phyloP scores from a whole-genome alignment of 2,113 vertebrate species.

The Pitta sordida region DNA sequence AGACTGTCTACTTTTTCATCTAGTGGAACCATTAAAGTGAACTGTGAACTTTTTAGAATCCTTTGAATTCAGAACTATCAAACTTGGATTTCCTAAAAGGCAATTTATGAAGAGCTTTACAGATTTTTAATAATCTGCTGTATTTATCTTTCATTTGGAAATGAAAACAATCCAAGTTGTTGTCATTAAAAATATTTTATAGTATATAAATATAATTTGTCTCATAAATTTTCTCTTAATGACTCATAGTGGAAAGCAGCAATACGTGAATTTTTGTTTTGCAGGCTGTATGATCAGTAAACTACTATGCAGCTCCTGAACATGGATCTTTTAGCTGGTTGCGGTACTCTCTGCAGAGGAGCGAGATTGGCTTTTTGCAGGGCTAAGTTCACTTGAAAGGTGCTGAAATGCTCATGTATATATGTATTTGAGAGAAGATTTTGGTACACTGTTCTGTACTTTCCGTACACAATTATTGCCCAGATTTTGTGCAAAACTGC shows the following conservation, averaged over 20 bases:
- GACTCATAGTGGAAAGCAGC: neutral
- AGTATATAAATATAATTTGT: neutral
- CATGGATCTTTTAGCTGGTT: neutral
- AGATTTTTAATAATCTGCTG: slow-evolving; percentile 19
- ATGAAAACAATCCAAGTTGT: neutral
- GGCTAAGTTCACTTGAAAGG: neutral
- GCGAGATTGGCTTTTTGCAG: neutral
- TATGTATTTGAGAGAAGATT: neutral
- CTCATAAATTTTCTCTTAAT: neutral
- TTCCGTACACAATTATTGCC: neutral
- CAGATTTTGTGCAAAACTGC: neutral
- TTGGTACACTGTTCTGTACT: neutral
- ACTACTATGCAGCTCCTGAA: neutral
- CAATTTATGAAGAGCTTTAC: slow-evolving; percentile 1
- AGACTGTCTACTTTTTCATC: slow-evolving; percentile 39
- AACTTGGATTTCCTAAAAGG: slow-evolving; percentile 13
- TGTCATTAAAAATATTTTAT: neutral
- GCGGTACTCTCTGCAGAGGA: neutral
- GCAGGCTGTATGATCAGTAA: neutral
- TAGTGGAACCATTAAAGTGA: neutral
- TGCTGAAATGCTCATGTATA: neutral
- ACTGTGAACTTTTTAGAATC: slow-evolving; percentile 2
- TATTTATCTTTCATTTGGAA: slow-evolving; percentile 17
- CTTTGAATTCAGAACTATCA: slow-evolving; percentile 13
- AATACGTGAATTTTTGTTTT: slow-evolving; percentile 53